Conservation (phyloP, 2,797 vertebrate genomes). For the Lithobates pipiens region DNA sequence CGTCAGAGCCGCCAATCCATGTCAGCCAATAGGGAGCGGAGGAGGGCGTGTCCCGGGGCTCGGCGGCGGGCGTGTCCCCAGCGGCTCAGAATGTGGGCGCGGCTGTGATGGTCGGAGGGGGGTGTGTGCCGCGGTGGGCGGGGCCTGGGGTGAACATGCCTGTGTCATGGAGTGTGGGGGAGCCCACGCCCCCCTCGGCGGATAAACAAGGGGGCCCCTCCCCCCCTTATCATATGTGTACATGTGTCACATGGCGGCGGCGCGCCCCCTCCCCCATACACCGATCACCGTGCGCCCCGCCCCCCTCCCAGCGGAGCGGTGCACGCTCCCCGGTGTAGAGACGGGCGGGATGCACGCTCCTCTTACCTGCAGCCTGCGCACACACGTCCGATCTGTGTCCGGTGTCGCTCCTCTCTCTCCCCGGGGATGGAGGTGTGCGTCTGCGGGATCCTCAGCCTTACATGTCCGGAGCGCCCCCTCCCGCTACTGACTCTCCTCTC, state of each 20-base stretch:
- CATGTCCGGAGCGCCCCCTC: too few species aligned
- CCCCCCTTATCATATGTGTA: not conserved
- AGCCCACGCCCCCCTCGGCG: constrained; percentile 24
- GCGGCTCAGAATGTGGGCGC: not conserved
- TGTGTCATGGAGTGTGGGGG: not conserved
- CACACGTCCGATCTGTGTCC: too few species aligned
- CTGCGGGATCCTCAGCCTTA: too few species aligned
- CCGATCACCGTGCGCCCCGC: not conserved
- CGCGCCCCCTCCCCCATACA: not conserved
- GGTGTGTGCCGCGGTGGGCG: constrained; percentile 18
- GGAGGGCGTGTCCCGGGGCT: not conserved
- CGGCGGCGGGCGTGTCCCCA: not conserved
- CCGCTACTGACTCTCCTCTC: too few species aligned
- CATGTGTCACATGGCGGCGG: too few species aligned
- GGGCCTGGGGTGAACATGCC: not conserved
- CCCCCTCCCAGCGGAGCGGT: too few species aligned
- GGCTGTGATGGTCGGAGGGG: not conserved
- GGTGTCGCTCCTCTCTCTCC: too few species aligned
- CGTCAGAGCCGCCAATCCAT: too few species aligned
- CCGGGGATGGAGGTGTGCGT: too few species aligned
- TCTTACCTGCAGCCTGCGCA: too few species aligned
- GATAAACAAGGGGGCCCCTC: constrained; percentile 35
- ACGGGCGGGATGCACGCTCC: too few species aligned
- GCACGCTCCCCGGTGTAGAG: too few species aligned
- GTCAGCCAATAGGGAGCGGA: not conserved